Conservation (phyloP, 30 jellyfish, hydroid and myxozoan species). For the Morbakka virulenta region DNA sequence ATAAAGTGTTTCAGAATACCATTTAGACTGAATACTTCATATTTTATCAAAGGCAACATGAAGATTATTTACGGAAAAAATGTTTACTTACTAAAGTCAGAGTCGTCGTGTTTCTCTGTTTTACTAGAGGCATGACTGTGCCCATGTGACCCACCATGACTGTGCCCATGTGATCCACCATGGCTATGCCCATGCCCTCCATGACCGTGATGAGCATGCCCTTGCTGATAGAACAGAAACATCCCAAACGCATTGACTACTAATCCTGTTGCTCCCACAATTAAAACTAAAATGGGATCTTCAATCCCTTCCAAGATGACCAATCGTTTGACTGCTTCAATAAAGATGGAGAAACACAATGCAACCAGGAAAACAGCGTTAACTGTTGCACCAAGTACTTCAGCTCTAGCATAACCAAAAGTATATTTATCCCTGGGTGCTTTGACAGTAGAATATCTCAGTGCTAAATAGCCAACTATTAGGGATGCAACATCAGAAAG, state of each 20-base stretch:
- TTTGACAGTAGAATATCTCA: constrained; percentile 52
- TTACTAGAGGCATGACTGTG: constrained; percentile 8
- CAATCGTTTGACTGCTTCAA: constrained; percentile 87
- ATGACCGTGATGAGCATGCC: constrained; percentile 82
- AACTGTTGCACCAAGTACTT: constrained; percentile 94
- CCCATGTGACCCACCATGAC: constrained; percentile 49
- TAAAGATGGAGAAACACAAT: constrained; percentile 81
- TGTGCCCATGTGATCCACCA: constrained; percentile 60
- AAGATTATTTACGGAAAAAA: background rate
- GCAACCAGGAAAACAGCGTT: constrained; percentile 98
- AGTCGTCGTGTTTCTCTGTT: background rate
- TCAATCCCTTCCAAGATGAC: constrained; percentile 80
- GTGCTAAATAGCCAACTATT: constrained; percentile 88
- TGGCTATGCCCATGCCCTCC: constrained; percentile 76
- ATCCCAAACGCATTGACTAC: constrained; percentile 91
- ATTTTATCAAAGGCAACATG: too few relatives aligned
- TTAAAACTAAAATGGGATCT: constrained; percentile 76
- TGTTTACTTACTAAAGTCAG: constrained; percentile 34
- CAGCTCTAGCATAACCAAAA: constrained; percentile 96
- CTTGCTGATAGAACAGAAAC: constrained; percentile 94
- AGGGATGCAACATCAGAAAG: constrained; percentile 94
- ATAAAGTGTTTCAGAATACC: background rate
- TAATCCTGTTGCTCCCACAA: constrained; percentile 95
- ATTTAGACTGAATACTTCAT: background rate
- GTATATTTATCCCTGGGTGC: constrained; percentile 83